Evolutionary conservation across 2,797 vertebrate genomes (phyloP).

Genomic region (Malacoraja senta): DNA sequence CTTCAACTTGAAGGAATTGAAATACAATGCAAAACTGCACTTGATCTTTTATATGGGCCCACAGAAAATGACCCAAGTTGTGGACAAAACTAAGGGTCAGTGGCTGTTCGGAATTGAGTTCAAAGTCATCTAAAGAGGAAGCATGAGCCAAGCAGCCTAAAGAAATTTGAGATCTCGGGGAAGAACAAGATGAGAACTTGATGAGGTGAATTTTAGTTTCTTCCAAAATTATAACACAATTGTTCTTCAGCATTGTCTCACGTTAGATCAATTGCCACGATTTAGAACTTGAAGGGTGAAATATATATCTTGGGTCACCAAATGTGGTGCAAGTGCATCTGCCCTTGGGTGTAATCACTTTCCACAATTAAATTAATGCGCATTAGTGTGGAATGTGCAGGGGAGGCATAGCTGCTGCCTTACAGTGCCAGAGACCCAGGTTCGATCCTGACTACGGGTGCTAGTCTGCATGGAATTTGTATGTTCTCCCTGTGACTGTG

Average conservation of each 20-base stretch:
- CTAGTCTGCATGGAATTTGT: no score
- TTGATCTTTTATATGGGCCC: background rate
- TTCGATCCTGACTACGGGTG: no score
- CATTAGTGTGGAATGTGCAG: no score
- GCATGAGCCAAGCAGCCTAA: background rate
- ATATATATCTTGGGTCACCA: no score
- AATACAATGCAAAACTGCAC: background rate
- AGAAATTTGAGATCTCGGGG: background rate
- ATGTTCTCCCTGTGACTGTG: no score
- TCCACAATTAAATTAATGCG: no score
- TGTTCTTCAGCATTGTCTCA: background rate
- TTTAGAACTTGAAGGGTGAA: background rate
- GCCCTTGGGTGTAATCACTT: no score
- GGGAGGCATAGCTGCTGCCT: no score
- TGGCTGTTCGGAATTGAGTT: background rate
- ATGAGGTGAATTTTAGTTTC: background rate
- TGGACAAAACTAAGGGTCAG: background rate
- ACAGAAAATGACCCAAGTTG: background rate
- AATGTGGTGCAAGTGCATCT: no score
- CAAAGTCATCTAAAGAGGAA: background rate
- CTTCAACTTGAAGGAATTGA: background rate
- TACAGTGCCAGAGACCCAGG: no score
- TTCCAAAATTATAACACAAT: background rate
- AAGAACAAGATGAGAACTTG: background rate
- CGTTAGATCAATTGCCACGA: background rate